These are phyloP conservation scores for Hirundichthys speculiger DNA, from an alignment of 2,113 vertebrate genomes.

Conservation along the genomic window DNA sequence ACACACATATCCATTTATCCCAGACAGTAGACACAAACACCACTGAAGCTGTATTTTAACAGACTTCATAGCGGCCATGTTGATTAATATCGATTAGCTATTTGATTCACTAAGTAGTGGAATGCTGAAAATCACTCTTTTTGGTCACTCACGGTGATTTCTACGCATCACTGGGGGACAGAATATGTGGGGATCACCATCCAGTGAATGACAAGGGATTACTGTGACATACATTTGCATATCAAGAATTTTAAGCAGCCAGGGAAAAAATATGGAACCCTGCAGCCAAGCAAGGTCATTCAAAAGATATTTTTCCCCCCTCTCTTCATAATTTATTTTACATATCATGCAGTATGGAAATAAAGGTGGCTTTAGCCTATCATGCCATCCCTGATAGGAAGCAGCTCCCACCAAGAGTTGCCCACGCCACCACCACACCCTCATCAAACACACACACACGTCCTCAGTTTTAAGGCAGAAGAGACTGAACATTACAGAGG, in stretches of 20 bases:
- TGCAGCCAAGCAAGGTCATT: conserved; percentile 86
- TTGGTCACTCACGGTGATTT: conserved; percentile 37
- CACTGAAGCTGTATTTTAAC: neutral
- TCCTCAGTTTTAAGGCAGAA: neutral
- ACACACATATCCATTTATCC: neutral
- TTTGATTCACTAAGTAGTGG: neutral
- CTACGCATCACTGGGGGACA: conserved; percentile 18
- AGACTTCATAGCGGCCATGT: neutral
- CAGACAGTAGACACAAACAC: neutral
- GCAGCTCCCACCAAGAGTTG: conserved; percentile 66
- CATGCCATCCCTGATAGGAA: conserved; percentile 75
- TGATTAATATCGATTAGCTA: neutral
- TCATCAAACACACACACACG: conserved; percentile 39
- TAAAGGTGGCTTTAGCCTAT: conserved; percentile 76
- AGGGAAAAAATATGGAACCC: conserved; percentile 82
- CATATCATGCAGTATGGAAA: conserved; percentile 79
- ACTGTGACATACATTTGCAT: conserved; percentile 81
- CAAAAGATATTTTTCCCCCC: conserved; percentile 75
- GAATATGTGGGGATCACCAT: conserved; percentile 30
- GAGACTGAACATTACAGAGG: conserved; percentile 37
- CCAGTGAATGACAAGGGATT: conserved; percentile 76
- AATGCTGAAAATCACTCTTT: conserved; percentile 3
- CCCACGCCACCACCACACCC: conserved; percentile 28
- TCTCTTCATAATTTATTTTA: conserved; percentile 78
- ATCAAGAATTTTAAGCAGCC: conserved; percentile 81